Evolutionary conservation across 2,113 vertebrate genomes (phyloP).

Genomic region (Isurus oxyrinchus): DNA sequence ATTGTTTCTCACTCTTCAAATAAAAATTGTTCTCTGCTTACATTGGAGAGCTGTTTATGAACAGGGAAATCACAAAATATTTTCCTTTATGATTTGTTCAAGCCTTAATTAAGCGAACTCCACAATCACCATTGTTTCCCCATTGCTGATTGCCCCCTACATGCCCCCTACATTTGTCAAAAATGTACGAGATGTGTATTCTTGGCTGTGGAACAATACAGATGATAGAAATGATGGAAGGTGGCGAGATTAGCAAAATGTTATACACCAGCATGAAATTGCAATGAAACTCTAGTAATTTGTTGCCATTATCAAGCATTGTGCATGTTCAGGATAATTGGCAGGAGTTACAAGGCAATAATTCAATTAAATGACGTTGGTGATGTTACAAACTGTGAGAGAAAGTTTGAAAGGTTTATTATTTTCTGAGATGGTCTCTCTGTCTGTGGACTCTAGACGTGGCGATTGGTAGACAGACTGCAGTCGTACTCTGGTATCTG

Average conservation of each 20-base stretch:
- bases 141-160: neutral
- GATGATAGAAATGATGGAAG: neutral
- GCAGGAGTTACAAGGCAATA: neutral
- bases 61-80: neutral
- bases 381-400: neutral
- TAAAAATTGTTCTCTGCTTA: neutral
- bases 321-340: neutral
- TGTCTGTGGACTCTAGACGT: too few species aligned
- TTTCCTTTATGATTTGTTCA: neutral
- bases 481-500: too few species aligned
- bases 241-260: neutral
- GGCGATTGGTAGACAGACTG: too few species aligned
- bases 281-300: neutral
- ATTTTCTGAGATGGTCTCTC: too few species aligned
- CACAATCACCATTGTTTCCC: neutral
- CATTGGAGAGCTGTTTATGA: neutral
- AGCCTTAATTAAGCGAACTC: neutral
- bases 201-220: neutral
- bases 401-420: neutral
- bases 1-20: neutral
- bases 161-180: neutral
- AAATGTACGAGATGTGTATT: neutral
- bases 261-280: neutral
- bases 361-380: neutral
- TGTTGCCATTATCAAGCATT: neutral